Base-by-base conservation (phyloP, 2,888 invertebrate species). In the Chymomyza procnemis region DNA sequence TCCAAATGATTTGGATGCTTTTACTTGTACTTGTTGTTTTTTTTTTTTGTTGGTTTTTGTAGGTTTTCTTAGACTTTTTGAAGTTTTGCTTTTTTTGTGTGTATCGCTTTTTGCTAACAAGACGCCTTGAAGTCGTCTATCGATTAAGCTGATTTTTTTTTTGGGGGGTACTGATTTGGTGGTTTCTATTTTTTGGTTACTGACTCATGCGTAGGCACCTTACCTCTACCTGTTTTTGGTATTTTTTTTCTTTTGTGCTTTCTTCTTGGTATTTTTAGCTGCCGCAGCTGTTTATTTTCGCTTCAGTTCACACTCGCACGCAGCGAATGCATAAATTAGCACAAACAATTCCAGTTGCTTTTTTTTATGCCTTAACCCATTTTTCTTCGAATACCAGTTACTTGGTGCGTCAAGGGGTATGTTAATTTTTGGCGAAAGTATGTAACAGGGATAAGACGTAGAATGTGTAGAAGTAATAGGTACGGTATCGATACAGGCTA, bases 311-410 rank as follows among this genome's bases (percentile, higher is more conserved):
- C 63, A 26, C 26, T 60, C 22, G 16, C 41, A 47, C 21, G 22
- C 19, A 54, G 22, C 19, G 19, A 54, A 54, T 61, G 74, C 71
- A 75, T 75, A 75, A 75, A 75, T 75, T 75, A 75, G 41, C 60
- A 46, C 67, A 68, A 71, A 75, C 61, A 74, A 66, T 74, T 66
- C 64, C 69, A 70, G 26, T 64, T 55, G 47, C 61, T 69, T 67
- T 67, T 67, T 67, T 64, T 69, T 71, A 2, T 30, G 41, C 48
- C 26, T 19, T 52, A 70, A 61, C 64, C 34, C 60, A 4, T 55
- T n/a, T 22, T 55, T 55, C 8, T 55, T 55, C 12, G 22, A 26
- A 6, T 26, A 26, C 26, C 26, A 26, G 6, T 26, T 26, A 26
- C 26, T 26, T 26, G 26, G 4, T 6, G 6, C 4, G 26, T 26